Base-by-base conservation (phyloP, 2,113 vertebrate genomes). In the Collichthys lucidus region DNA sequence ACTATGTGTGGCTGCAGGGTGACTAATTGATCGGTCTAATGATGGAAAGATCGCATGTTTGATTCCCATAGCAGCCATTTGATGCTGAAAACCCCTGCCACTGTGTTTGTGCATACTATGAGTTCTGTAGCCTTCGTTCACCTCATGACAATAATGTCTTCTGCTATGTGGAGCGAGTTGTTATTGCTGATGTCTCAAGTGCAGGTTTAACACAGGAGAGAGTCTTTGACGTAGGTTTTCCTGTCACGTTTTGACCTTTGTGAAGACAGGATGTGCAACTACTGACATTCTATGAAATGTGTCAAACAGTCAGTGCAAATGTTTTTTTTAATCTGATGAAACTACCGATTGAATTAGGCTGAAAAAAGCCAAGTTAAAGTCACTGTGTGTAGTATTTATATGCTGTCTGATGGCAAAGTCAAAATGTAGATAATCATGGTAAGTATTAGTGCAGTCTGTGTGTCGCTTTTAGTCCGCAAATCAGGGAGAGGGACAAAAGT, bases 21-120 rank as follows among this genome's bases (percentile, higher is more conserved):
- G 50, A 61, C 60, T 22, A 22, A 60, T 49, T 74, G 5, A 31
- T 69, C 80, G 1, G 56, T 49, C 35, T 61, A 8, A 24, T 31
- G 55, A 55, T 44, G 62, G 17, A 74, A 40, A 60, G 65, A 67
- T 52, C 60, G 85, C 82, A 52, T 79, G 67, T 76, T 46, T 8
- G 17, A 77, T 11, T n/a, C 26, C 72, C 3, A 4, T 31, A 50
- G 42, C 70, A 17, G 35, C 56, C 56, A 42, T 29, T 24, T 74
- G 14, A 63, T 20, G n/a, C 16, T 29, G 19, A 47, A 46, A 75
- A 78, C 66, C 56, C 56, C 52, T 44, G 52, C 47, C 47, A 15
- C 42, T 68, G 14, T 76, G 19, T 59, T 12, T 17, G 44, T 52
- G 55, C 52, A n/a, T 42, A 16, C 11, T 22, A 3, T 62, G 26